Evolutionary conservation across 2,888 invertebrate species (phyloP).

Genomic region (Adelognathus sp.): DNA sequence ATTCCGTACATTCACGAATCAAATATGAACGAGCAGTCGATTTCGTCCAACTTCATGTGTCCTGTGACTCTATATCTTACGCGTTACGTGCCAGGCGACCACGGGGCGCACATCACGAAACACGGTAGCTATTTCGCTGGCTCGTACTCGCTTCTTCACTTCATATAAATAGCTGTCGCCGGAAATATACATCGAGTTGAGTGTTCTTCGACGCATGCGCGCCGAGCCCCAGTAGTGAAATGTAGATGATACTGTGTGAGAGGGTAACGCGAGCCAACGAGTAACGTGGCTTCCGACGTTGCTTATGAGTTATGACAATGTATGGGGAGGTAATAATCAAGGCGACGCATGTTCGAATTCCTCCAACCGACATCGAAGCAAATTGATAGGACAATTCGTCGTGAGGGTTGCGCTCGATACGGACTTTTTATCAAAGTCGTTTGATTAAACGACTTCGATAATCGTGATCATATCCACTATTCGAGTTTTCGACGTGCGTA

Average conservation of each 20-base stretch:
- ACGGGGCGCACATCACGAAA: conserved; percentile 50
- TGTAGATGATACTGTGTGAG: neutral
- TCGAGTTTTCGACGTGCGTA: no score
- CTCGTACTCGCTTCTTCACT: conserved; percentile 43
- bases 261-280: conserved; percentile 1
- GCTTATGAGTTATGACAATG: neutral
- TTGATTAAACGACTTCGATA: no score
- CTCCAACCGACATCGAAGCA: neutral
- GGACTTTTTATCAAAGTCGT: neutral
- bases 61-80: conserved; percentile 71
- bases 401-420: neutral
- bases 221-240: conserved; percentile 24
- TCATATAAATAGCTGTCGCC: conserved; percentile 74
- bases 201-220: conserved; percentile 61
- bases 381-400: neutral
- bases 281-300: neutral
- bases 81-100: conserved; percentile 64
- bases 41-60: conserved; percentile 62
- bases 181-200: conserved; percentile 70
- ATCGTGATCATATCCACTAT: no score
- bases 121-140: conserved; percentile 40
- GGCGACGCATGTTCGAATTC: neutral
- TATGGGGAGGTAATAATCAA: neutral
- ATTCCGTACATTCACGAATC: neutral
- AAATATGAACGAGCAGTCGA: conserved; percentile 22